Percentiles rank a stretch among this genome's conserved stretches.
Conservation (phyloP, 2,888 invertebrate species). For the Leucoma salicis region DNA sequence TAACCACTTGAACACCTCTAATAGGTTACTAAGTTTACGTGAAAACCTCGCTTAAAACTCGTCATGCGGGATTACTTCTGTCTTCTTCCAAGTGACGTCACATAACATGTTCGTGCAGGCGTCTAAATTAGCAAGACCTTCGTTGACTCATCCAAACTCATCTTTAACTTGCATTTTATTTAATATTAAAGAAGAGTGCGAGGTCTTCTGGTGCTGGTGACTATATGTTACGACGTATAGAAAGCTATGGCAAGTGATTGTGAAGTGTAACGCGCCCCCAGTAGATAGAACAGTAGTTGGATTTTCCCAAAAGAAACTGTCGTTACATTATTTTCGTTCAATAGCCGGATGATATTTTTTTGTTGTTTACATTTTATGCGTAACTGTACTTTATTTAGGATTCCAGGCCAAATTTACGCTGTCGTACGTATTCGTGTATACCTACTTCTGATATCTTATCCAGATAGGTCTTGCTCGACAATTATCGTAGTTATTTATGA, state of each 20-base stretch:
- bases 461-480: too few relatives aligned
- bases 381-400: neutral
- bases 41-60: constrained; percentile 39
- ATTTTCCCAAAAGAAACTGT: constrained; percentile 14
- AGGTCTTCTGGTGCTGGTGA: constrained; percentile 5
- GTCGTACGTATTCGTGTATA: too few relatives aligned
- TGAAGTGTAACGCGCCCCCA: constrained; percentile 36
- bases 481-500: too few relatives aligned
- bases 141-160: constrained; percentile 5
- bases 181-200: neutral
- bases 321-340: neutral
- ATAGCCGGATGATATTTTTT: neutral
- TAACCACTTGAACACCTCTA: too few relatives aligned
- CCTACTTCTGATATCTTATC: too few relatives aligned
- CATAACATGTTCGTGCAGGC: constrained; percentile 8
- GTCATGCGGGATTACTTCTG: constrained; percentile 22
- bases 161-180: neutral
- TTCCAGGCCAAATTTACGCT: too few relatives aligned
- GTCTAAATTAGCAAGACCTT: constrained; percentile 20
- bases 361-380: neutral
- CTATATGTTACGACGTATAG: constrained; percentile 24
- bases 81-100: constrained; percentile 34
- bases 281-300: constrained; percentile 12
- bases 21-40: constrained; percentile 30
- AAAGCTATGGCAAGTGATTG: constrained; percentile 26